Evolutionary conservation across 2,113 vertebrate genomes (phyloP).

Genomic region (Dendrocopos noguchii): DNA sequence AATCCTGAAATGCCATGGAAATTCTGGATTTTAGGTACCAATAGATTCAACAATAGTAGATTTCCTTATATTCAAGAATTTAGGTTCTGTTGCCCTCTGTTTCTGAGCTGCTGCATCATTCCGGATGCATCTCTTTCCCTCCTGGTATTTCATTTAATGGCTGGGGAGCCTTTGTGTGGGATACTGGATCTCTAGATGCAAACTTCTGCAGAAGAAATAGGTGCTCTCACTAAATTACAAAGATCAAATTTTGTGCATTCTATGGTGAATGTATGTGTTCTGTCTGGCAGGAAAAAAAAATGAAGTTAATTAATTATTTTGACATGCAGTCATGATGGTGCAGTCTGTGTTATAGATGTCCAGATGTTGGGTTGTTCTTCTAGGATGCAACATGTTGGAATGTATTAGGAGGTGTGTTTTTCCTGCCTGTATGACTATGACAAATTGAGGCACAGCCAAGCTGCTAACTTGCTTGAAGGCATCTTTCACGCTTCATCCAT

Average conservation of each 20-base stretch:
- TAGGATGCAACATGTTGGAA: constrained; percentile 31
- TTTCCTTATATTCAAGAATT: background rate
- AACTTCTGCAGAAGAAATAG: background rate
- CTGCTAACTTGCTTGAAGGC: constrained; percentile 54
- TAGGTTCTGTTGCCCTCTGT: background rate
- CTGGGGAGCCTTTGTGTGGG: background rate
- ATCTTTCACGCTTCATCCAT: constrained; percentile 62
- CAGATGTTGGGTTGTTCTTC: constrained; percentile 55
- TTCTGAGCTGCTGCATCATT: background rate
- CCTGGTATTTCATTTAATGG: background rate
- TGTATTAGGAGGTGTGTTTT: constrained; percentile 37
- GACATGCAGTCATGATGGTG: constrained; percentile 15
- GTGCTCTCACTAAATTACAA: background rate
- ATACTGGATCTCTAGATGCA: background rate
- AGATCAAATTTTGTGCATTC: background rate
- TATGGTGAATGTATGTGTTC: background rate
- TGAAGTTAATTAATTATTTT: constrained; percentile 11
- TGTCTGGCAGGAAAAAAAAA: background rate
- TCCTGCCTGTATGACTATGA: constrained; percentile 53
- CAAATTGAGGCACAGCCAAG: constrained; percentile 64
- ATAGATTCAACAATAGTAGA: background rate
- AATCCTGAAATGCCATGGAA: background rate
- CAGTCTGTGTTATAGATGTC: background rate
- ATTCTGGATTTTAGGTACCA: background rate
- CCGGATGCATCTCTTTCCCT: background rate